Evolutionary conservation across 2,888 invertebrate species (phyloP), one percentile per base, ranked within the genome.

Genomic region (Mycogona germanica): DNA sequence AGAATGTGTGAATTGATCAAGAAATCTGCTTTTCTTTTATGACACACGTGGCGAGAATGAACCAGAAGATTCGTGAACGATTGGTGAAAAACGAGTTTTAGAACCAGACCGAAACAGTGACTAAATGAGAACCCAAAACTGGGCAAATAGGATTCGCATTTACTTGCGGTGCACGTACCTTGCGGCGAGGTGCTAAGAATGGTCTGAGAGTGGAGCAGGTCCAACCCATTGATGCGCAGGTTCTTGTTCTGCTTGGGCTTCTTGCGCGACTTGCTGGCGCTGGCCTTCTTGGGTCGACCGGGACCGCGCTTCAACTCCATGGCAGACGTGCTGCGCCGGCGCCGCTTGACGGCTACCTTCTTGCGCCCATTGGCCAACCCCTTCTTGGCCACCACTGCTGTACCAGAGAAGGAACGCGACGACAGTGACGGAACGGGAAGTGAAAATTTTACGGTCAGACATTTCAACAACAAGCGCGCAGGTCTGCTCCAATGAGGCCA

Each of bases 181-280:
- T 84, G 84, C 50, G 81, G 80, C 23, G 85, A 81, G 19, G 89
- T 89, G 66, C 89, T 89, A 6, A 88, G 77, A 60, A 92, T 74
- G 35, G 92, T 92, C 70, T 89, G 84, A 63, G 83, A 86, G 70
- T 92, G 91, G 61, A 92, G 73, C 63, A 89, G 75, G 73, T 92
- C 91, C 63, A 92, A 74, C 19, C 89, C 89, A 60, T 82, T 84
- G 67, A 91, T 89, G 71, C 84, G 83, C 46, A 83, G 72, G 6
- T 78, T 73, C 63, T 81, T 80, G 68, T 81, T 81, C 19, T 77
- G 70, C 64, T 78, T 76, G 46, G 30, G 32, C 47, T 46, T 45
- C 26, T 49, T 40, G 64, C 78, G 76, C 35, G 45, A 35, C 41
- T 44, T 37, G 35, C 57, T 45, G 42, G 38, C 51, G 7, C 28